A percentile compares a stretch with the other conserved stretches of the same genome.
These are phyloP conservation scores for Osmerus eperlanus DNA, from an alignment of 2,113 vertebrate species.

Conservation along the genomic window DNA sequence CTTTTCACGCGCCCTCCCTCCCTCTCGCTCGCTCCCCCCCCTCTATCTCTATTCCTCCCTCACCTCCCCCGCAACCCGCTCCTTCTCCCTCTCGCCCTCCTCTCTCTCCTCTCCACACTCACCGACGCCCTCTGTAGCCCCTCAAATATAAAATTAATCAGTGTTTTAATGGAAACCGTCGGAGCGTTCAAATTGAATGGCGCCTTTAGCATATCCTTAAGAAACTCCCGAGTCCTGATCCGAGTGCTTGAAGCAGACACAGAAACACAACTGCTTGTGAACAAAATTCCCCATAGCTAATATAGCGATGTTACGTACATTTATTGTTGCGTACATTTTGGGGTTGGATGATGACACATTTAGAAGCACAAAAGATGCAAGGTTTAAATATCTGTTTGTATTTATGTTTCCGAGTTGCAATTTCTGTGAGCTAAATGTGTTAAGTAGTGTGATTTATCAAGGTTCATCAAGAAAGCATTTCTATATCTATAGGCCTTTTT, in stretches of 20 bases:
- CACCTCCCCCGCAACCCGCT: background rate
- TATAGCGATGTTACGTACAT: no score
- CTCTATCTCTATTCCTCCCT: conserved; percentile 9
- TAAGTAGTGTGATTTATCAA: no score
- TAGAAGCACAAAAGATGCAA: no score
- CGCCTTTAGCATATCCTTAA: conserved; percentile 45
- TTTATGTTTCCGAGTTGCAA: no score
- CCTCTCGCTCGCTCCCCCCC: background rate
- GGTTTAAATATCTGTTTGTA: no score
- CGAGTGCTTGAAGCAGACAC: conserved; percentile 3
- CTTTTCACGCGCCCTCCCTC: background rate
- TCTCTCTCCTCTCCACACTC: conserved; percentile 47
- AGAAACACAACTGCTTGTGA: conserved; percentile 3
- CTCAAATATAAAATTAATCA: conserved; percentile 63
- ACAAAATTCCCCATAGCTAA: no score
- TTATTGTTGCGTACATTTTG: no score
- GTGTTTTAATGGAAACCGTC: conserved; percentile 59
- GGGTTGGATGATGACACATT: no score
- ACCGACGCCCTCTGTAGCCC: conserved; percentile 51
- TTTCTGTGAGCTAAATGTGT: no score
- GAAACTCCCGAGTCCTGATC: conserved; percentile 1
- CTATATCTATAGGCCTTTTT: no score
- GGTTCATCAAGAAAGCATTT: no score
- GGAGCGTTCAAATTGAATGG: conserved; percentile 61
- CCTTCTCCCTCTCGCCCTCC: conserved; percentile 22